Conservation (phyloP, 2,888 invertebrate species). For the Andrena fulva region DNA sequence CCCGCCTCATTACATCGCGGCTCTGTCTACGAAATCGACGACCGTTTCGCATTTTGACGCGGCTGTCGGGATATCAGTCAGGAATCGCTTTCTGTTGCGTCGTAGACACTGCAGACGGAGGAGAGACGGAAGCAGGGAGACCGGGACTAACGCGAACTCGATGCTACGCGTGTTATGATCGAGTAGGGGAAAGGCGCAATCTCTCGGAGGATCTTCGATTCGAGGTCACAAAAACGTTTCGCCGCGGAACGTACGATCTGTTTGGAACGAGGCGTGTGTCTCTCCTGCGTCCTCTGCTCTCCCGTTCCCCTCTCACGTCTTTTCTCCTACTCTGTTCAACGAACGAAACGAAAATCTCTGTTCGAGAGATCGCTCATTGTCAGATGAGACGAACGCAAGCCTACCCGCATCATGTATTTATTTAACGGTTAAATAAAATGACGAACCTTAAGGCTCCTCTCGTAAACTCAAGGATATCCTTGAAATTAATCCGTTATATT, state of each 20-base stretch:
- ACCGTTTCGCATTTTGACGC: conserved; percentile 56
- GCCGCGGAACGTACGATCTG: conserved; percentile 47
- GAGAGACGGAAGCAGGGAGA: conserved; percentile 18
- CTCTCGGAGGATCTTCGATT: conserved; percentile 60
- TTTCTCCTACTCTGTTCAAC: conserved; percentile 16
- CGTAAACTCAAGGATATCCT: no score
- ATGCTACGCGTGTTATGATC: conserved; percentile 56
- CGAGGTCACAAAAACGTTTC: conserved; percentile 59
- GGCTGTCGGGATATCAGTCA: conserved; percentile 61
- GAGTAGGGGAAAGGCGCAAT: conserved; percentile 20
- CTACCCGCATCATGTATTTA: not conserved
- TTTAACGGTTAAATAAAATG: not conserved
- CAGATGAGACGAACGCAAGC: not conserved
- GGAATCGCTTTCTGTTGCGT: conserved; percentile 63
- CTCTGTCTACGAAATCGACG: conserved; percentile 51
- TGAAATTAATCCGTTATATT: not conserved
- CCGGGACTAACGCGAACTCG: conserved; percentile 49
- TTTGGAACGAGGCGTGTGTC: conserved; percentile 39
- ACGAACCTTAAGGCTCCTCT: not conserved
- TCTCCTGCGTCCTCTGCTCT: conserved; percentile 26
- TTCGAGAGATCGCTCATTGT: conserved; percentile 11
- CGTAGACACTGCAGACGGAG: not conserved
- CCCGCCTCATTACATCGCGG: conserved; percentile 61
- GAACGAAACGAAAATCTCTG: conserved; percentile 25
- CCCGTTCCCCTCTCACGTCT: not conserved